Evolutionary conservation across 2,888 invertebrate species (phyloP), one percentile per base, ranked within the genome.

Genomic region (Tyria jacobaeae): DNA sequence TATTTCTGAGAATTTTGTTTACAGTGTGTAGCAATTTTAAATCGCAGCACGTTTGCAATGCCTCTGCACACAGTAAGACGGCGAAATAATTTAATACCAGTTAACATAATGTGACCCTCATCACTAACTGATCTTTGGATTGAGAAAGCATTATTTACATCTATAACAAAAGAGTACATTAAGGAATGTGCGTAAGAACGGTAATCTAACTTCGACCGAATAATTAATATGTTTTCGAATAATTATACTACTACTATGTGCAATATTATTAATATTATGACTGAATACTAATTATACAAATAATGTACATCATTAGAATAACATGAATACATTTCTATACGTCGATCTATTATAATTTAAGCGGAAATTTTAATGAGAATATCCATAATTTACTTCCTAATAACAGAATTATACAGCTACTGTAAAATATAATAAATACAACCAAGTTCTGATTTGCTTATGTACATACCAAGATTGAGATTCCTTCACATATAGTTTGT

Each of bases 41-140:
- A 56, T 57, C 24, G 31, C 34, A 31, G 21, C 39, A 51, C 24
- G 39, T 17, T 2, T 35, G 10, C 12, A 34, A 15, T 50, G 21
- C 14, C 56, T 56, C 57, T 41, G 39, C 39, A 51, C 64, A 70
- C 68, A 70, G 58, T 56, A 57, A 49, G 61, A 50, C 37, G 44
- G 37, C n/a, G 57, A 58, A 63, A 39, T 68, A 67, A 61, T 69
- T 49, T 49, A 69, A 64, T 70, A 73, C 70, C 68, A 73, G 73
- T 62, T 56, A 61, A 57, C 35, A 65, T 68, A 62, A 60, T 52
- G 57, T 73, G 64, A 64, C 71, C 24, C n/a, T 35, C 24, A 76
- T 80, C 76, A 82, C 80, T 80, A 84, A 83, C 85, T 83, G 88
- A 89, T 90, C 90, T 92, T 91, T 92, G 92, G 92, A 88, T 86